phyloP scores from a whole-genome alignment of 2,888 invertebrate genomes.

The Ommatoiulus sabulosus region DNA sequence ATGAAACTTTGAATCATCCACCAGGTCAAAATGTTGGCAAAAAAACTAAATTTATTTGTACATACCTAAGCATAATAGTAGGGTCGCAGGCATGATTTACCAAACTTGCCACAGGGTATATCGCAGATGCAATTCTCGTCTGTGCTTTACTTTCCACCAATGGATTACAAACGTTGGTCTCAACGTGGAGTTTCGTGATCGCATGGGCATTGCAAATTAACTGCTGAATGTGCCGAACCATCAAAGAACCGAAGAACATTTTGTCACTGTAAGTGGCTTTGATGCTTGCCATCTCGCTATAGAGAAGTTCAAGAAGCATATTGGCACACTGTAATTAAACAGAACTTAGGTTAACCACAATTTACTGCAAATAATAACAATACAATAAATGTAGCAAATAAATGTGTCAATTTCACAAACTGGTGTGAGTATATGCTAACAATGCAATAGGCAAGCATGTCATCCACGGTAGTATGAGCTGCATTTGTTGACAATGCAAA shows the following conservation, averaged over 20 bases:
- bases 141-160: constrained; percentile 64
- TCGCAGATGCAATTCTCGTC: constrained; percentile 79
- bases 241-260: constrained; percentile 74
- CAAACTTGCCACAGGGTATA: constrained; percentile 87
- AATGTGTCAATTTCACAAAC: too few species aligned
- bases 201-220: constrained; percentile 84
- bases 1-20: background rate
- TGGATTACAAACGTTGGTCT: background rate
- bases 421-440: background rate
- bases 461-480: background rate
- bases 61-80: constrained; percentile 79
- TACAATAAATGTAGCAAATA: background rate
- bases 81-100: constrained; percentile 95
- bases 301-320: background rate
- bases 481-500: background rate
- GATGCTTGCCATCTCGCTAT: background rate
- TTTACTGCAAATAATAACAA: background rate
- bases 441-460: constrained; percentile 21
- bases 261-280: constrained; percentile 67
- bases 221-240: constrained; percentile 84
- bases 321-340: constrained; percentile 26
- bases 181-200: constrained; percentile 68
- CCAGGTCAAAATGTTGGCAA: background rate
- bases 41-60: background rate
- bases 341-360: background rate